phyloP scores from a whole-genome alignment of 2,888 invertebrate genomes.

The Halocaridina rubra region DNA sequence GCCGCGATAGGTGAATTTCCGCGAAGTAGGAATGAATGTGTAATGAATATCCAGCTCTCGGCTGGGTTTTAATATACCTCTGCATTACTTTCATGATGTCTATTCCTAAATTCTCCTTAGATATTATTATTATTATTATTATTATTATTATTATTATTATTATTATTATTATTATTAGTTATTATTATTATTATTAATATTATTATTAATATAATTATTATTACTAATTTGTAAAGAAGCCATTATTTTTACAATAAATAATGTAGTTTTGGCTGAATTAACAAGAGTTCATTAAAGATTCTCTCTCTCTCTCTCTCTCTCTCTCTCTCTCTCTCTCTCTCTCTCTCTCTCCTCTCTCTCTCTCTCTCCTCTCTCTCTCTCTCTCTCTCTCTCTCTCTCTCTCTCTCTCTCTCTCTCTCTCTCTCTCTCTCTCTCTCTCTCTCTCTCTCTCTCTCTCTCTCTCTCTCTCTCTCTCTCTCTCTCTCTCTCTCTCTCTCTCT shows the following conservation, averaged over 20 bases:
- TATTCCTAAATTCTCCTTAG: too few species aligned
- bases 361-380: background rate
- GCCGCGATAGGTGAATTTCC: too few species aligned
- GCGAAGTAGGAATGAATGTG: too few species aligned
- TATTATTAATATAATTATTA: background rate
- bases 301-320: background rate
- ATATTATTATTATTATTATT: too few species aligned
- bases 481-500: background rate
- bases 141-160: too few species aligned
- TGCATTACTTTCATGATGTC: too few species aligned
- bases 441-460: constrained; percentile 1
- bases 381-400: background rate
- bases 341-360: background rate
- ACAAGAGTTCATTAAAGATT: background rate
- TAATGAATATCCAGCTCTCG: too few species aligned
- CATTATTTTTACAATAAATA: too few species aligned
- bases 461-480: background rate
- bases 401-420: background rate
- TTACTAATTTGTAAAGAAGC: background rate
- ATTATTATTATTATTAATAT: background rate
- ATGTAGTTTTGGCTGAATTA: background rate
- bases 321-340: background rate
- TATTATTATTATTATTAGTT: too few species aligned
- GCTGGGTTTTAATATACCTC: too few species aligned
- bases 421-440: background rate